Evolutionary conservation across 2,888 invertebrate genomes (phyloP), one percentile per base, ranked within the genome.

Genomic region (Pediacus dermestoides): DNA sequence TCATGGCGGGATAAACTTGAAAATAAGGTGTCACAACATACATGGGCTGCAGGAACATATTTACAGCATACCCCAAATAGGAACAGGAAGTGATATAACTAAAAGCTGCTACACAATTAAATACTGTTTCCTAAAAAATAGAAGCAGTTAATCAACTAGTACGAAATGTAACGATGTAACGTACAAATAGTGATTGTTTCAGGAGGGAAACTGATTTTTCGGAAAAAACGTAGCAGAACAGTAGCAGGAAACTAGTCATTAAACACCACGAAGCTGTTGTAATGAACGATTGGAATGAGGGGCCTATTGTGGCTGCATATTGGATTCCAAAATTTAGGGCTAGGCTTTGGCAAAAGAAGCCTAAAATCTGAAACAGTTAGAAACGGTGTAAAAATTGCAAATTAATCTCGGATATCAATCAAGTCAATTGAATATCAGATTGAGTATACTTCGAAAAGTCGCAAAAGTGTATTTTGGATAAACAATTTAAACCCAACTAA

Each of bases 1-100:
- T 86, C 85, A 90, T 86, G 2, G 89, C 87, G n/a, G 90, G 89
- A 71, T 88, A 89, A 8, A 85, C 86, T 59, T 88, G 82, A 60
- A 74, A 78, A 61, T 85, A 87, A 49, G 89, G 85, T 25, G 78
- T 83, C 39, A 77, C 69, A 16, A 82, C 72, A 65, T 89, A 88
- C 55, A 81, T 75, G 1, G 86, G 85, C 69, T 85, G 83, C 34
- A 91, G 70, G 66, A 83, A 84, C 25, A 87, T 70, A 52, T 87
- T 82, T 11, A 88, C 85, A 1, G 85, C 80, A 49, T 87, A 81
- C 0, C 85, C 84, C 71, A 91, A 78, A 64, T 86, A 90, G 1
- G 84, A 81, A 1, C 90, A 81, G 0, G 88, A 82, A 16, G 85
- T 83, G 37, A 88, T 67, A 60, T 88, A 89, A 62, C 88, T 77